Base-by-base conservation (phyloP, 2,888 invertebrate genomes). In the Phyto melanocephala region DNA sequence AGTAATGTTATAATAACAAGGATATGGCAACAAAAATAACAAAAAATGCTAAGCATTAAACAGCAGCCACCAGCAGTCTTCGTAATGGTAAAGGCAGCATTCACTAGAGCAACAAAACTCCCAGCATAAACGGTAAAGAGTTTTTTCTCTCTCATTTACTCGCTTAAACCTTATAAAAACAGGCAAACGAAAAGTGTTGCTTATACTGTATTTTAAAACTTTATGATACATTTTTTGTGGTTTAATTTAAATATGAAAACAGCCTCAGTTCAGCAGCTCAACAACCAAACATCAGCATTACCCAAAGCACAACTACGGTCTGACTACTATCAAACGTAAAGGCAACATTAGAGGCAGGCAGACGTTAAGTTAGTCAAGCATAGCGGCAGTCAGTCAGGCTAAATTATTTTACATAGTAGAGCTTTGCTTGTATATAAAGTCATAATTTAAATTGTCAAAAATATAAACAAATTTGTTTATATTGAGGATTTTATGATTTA, bases 171-270 rank as follows among this genome's bases (percentile, higher is more conserved):
- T 58, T 72, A 40, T 24, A 40, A 65, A 78, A 68, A 37, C 15
- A 74, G 40, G 35, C 60, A 60, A 50, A 52, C 60, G n/a, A 56
- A 76, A 22, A 65, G 45, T 42, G 52, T 33, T 50, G 54, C 58
- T 54, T 60, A 60, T 67, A 65, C n/a, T n/a, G n/a, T 45, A 58
- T 76, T 77, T 76, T 71, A 72, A 60, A 68, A 77, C 54, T 72
- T 77, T 77, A 60, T 72, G 60, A 54, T 50, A 77, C 13, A 56
- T 78, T 81, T 81, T 77, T 74, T 74, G 72, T 56, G 78, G 78
- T 81, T 78, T 70, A 81, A 78, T 81, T 74, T 78, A 75, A 81
- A 75, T 75, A 74, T 74, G 78, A 75, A 70, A 71, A 77, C 72
- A 62, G 62, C 42, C 56, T 42, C 10, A 35, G 45, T 37, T 56